Percentiles rank a stretch among this genome's conserved stretches.
Evolutionary conservation across 1,140 invertebrate genomes (phyloP).

Genomic region (Carcinoscorpius rotundicauda): DNA sequence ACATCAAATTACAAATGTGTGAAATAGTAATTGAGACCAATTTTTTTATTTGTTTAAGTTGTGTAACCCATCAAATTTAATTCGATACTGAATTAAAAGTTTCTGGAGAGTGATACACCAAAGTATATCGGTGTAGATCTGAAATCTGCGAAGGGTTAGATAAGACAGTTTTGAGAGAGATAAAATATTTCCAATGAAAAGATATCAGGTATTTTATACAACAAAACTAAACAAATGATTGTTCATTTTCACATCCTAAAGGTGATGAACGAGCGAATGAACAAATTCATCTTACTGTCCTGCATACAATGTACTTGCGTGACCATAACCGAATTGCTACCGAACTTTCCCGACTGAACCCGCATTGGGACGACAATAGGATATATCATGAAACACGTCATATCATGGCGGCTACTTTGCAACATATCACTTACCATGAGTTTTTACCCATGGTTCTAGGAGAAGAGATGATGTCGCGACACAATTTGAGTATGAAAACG

Average conservation of each 20-base stretch:
- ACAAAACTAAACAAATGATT: too few species aligned
- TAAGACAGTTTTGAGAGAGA: too few species aligned
- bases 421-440: constrained; percentile 38
- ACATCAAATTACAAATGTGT: too few species aligned
- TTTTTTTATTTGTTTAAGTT: too few species aligned
- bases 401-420: constrained; percentile 37
- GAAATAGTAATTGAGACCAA: too few species aligned
- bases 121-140: too few species aligned
- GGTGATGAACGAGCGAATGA: constrained; percentile 41
- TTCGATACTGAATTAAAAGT: too few species aligned
- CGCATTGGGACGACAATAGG: constrained; percentile 40
- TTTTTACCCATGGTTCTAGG: constrained; percentile 39
- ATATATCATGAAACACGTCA: constrained; percentile 40
- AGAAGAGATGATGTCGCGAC: constrained; percentile 16
- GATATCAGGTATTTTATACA: too few species aligned
- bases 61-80: too few species aligned
- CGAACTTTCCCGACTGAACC: constrained; percentile 50
- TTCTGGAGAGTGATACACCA: too few species aligned
- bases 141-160: too few species aligned
- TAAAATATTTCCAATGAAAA: too few species aligned
- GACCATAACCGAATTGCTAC: constrained; percentile 53
- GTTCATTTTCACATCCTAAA: not conserved
- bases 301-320: constrained; percentile 39
- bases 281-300: constrained; percentile 35
- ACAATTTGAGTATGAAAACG: constrained; percentile 19